These are phyloP conservation scores for Hypotaenidia philippensis DNA, from an alignment of 2,797 vertebrate genomes.

Conservation along the genomic window DNA sequence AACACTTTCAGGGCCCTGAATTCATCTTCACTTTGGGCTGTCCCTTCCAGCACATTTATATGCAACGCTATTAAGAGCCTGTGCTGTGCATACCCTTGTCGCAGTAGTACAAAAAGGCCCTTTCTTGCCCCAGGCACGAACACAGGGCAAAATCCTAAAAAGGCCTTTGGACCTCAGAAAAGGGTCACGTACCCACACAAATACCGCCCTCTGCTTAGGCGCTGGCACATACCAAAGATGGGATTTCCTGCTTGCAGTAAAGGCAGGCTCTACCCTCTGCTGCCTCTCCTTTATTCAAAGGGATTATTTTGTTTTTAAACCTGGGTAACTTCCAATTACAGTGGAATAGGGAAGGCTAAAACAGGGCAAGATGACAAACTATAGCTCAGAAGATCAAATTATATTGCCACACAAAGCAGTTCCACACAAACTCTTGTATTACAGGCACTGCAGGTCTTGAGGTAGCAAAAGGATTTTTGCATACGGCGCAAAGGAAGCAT, in stretches of 20 bases:
- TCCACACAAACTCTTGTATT: background rate
- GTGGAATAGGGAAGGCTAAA: background rate
- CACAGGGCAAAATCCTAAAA: background rate
- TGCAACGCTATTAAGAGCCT: background rate
- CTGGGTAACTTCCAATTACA: background rate
- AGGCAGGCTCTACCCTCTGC: background rate
- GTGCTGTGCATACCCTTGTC: background rate
- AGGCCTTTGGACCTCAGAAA: background rate
- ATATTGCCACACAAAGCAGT: background rate
- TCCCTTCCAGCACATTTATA: background rate
- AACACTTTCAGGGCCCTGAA: background rate
- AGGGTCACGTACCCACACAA: background rate
- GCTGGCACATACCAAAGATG: background rate
- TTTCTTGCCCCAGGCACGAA: background rate
- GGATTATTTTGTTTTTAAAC: background rate
- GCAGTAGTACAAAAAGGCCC: background rate
- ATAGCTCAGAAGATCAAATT: background rate
- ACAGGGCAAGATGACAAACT: background rate
- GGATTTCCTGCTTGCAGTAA: background rate
- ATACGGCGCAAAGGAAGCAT: background rate
- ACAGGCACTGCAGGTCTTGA: background rate
- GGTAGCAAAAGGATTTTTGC: background rate
- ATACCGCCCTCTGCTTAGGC: background rate
- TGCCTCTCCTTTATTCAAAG: background rate
- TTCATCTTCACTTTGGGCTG: conserved; percentile 2